Evolutionary conservation across 2,888 invertebrate species (phyloP).

Genomic region (Polyommatus icarus): DNA sequence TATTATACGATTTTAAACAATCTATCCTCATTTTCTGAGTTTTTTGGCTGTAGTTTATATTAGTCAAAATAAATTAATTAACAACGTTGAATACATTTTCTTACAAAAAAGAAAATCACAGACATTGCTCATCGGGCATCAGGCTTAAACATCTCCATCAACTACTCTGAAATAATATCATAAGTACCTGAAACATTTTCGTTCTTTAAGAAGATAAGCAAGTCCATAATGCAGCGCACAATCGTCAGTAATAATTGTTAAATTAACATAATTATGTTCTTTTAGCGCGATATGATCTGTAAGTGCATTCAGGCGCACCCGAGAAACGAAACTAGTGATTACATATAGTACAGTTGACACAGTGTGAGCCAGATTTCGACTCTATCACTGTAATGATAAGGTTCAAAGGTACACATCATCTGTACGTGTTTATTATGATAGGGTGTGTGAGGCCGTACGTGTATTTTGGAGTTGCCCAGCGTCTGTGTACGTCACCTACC

Average conservation of each 20-base stretch:
- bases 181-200: neutral
- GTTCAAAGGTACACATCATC: neutral
- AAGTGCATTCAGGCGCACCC: constrained; percentile 24
- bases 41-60: too few relatives aligned
- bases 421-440: constrained; percentile 43
- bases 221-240: neutral
- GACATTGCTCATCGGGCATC: too few relatives aligned
- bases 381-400: neutral
- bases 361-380: neutral
- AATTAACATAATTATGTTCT: constrained; percentile 22
- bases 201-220: neutral
- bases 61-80: too few relatives aligned
- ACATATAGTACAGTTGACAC: constrained; percentile 30
- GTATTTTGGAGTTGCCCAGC: constrained; percentile 49
- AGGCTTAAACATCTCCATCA: too few relatives aligned
- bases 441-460: constrained; percentile 44
- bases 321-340: constrained; percentile 37
- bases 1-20: too few relatives aligned
- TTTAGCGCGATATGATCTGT: constrained; percentile 19
- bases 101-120: too few relatives aligned
- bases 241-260: constrained; percentile 8
- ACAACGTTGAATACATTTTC: too few relatives aligned
- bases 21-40: too few relatives aligned
- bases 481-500: constrained; percentile 48
- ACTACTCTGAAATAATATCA: too few relatives aligned